Evolutionary conservation across 1,140 invertebrate species (phyloP).

Genomic region (Zaprionus ornatus): DNA sequence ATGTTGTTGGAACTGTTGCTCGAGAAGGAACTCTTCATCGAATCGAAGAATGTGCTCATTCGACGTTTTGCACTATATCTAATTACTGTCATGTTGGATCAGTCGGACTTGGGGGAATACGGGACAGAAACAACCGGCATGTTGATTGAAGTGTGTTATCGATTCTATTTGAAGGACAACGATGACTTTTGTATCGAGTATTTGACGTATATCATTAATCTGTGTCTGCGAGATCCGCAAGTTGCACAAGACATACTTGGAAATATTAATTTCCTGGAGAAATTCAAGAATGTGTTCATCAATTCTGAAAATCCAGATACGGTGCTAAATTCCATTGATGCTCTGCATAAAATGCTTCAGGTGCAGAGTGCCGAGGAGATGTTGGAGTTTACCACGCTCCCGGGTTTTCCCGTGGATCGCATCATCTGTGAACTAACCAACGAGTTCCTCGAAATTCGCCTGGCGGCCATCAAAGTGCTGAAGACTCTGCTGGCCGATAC

Average conservation of each 20-base stretch:
- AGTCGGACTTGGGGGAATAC: constrained; percentile 55
- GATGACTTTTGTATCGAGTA: constrained; percentile 78
- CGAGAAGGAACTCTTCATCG: constrained; percentile 62
- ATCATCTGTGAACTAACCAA: constrained; percentile 71
- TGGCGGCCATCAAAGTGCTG: constrained; percentile 56
- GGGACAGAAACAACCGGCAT: constrained; percentile 42
- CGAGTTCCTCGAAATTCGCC: constrained; percentile 66
- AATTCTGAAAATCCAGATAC: constrained; percentile 74
- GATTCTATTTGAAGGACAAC: constrained; percentile 52
- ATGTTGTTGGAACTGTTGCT: constrained; percentile 56
- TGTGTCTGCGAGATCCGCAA: constrained; percentile 69
- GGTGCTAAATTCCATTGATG: constrained; percentile 63
- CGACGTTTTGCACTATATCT: constrained; percentile 67
- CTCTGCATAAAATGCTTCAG: constrained; percentile 62
- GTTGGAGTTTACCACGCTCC: constrained; percentile 50
- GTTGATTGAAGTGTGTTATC: constrained; percentile 44
- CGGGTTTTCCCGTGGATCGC: constrained; percentile 67
- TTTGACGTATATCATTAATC: constrained; percentile 63
- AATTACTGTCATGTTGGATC: constrained; percentile 58
- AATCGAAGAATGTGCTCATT: constrained; percentile 49
- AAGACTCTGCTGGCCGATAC: constrained; percentile 63
- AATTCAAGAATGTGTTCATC: constrained; percentile 54
- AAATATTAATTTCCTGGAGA: constrained; percentile 57
- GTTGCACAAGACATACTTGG: constrained; percentile 51
- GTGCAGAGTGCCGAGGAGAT: constrained; percentile 57